These are phyloP conservation scores for Morus bassanus DNA, from an alignment of 2,797 vertebrate genomes.

Conservation along the genomic window DNA sequence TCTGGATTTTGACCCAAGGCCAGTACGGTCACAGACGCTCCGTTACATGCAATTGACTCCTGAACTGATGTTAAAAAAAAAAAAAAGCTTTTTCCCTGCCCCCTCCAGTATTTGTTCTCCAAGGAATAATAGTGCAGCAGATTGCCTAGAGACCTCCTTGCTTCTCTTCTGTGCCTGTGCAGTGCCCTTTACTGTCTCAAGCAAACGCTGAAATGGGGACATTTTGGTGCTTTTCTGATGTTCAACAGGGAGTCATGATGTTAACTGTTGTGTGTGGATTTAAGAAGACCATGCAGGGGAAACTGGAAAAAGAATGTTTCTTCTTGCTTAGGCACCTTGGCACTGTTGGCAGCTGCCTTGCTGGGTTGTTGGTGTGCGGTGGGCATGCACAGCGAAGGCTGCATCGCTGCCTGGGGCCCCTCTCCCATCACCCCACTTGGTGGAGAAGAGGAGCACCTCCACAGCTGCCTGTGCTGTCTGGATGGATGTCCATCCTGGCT, in stretches of 20 bases:
- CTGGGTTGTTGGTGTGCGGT: neutral
- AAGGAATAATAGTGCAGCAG: neutral
- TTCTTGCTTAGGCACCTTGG: neutral
- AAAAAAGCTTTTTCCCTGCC: neutral
- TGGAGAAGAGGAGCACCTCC: neutral
- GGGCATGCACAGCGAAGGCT: neutral
- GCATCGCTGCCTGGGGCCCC: fast-evolving
- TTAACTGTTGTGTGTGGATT: neutral
- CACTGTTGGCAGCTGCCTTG: fast-evolving
- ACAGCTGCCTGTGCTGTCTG: neutral
- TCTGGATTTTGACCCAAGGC: neutral
- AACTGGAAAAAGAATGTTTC: neutral
- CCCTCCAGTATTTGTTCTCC: neutral
- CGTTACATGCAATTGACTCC: neutral
- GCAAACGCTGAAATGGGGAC: neutral
- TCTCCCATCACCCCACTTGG: fast-evolving
- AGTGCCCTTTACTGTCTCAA: neutral
- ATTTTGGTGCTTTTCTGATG: neutral
- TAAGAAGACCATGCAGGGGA: neutral
- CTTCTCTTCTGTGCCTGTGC: neutral
- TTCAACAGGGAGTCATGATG: fast-evolving
- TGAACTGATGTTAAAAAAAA: neutral
- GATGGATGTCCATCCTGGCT: no score
- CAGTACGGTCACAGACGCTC: neutral
- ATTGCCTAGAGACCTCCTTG: neutral